Percentiles rank a stretch among this genome's conserved stretches.
Evolutionary conservation across 2,113 vertebrate genomes (phyloP).

Genomic region (Drymodes brunneopygia): DNA sequence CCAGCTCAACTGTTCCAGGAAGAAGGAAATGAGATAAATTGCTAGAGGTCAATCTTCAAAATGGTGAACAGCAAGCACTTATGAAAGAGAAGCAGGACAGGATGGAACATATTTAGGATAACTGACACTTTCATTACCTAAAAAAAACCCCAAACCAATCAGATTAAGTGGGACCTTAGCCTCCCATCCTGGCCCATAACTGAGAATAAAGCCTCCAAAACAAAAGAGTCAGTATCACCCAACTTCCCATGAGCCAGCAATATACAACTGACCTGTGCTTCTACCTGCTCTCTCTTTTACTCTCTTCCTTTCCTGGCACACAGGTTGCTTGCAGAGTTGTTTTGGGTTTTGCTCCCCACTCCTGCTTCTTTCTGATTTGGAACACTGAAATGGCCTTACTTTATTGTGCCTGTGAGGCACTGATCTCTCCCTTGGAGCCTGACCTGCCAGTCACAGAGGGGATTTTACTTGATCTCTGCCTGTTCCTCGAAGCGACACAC

Average conservation of each 20-base stretch:
- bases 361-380: neutral
- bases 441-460: no score
- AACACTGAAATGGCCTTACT: neutral
- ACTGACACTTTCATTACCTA: fast-evolving
- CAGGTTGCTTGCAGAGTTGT: neutral
- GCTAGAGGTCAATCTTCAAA: fast-evolving
- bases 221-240: fast-evolving
- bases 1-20: fast-evolving
- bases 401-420: no score
- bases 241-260: fast-evolving
- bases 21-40: neutral
- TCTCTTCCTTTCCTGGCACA: neutral
- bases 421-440: neutral
- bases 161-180: fast-evolving
- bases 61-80: fast-evolving
- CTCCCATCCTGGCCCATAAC: fast-evolving
- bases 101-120: fast-evolving
- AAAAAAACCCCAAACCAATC: fast-evolving
- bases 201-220: fast-evolving
- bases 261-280: fast-evolving
- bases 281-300: neutral
- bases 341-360: neutral
- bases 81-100: fast-evolving
- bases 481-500: neutral
- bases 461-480: neutral